Base-by-base conservation (phyloP, 2,797 vertebrate species). In the Fistularia tabacaria region DNA sequence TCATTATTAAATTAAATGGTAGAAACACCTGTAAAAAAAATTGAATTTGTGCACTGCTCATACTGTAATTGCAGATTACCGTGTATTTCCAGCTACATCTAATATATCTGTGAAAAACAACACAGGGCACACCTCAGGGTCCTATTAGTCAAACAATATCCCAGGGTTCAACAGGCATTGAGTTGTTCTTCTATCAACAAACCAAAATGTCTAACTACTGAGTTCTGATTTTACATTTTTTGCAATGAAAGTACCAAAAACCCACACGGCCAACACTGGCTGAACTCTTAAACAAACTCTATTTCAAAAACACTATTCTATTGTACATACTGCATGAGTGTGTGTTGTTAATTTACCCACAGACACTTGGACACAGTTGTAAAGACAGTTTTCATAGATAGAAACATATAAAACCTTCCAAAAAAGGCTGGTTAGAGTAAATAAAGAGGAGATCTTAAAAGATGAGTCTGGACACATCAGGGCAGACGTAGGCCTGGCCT, bases 361-460 rank as follows among this genome's bases (percentile, higher is more conserved):
- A 55, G 67, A 62, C 59, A 69, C 73, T 70, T 65, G 73, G 56
- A 73, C 59, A 74, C 71, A 74, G 71, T 53, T 69, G 57, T 57
- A 77, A 70, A 64, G 66, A 77, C 59, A 57, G 67, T 79, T 76
- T 81, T 82, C 73, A 79, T 87, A 84, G 86, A 88, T 85, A 89
- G 73, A 89, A 90, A 89, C 80, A 81, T 86, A 86, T 66, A 86
- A 88, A 88, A 87, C 71, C 69, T 80, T 84, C 84, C 76, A 78
- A 77, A 89, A 85, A 78, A 66, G 66, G 74, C 52, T 0, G 49
- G 73, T 66, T 69, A 72, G 56, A 67, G 68, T 66, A 72, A 81
- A 71, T 71, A 80, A 72, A 73, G 56, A 82, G 66, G 64, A 76
- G 69, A 75, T 59, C 66, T 59, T 70, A 74, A 80, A 81, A 74